Percentiles rank a stretch among this genome's conserved stretches.
Evolutionary conservation across 2,113 vertebrate species (phyloP).

Genomic region (Phylloscopus whistleri): DNA sequence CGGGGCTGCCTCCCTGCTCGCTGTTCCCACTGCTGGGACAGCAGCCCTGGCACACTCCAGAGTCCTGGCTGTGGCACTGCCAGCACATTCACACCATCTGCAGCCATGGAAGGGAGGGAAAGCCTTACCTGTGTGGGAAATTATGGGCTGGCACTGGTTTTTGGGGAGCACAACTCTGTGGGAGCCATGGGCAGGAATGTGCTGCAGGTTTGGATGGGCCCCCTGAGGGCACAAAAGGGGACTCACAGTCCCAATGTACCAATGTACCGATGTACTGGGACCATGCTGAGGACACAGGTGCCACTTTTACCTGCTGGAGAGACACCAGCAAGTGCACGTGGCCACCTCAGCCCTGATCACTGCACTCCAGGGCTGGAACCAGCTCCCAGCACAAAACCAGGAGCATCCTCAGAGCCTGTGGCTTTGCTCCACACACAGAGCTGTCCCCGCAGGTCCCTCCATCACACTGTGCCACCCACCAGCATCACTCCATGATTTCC

Average conservation of each 20-base stretch:
- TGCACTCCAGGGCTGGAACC: not conserved
- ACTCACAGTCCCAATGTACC: no score
- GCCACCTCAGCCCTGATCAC: not conserved
- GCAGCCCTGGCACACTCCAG: rapidly evolving
- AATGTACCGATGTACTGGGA: rapidly evolving
- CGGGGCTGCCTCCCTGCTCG: rapidly evolving
- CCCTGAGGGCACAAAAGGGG: not conserved
- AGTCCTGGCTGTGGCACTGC: not conserved
- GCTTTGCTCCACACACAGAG: not conserved
- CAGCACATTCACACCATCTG: not conserved
- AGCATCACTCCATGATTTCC: no score
- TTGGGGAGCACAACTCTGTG: rapidly evolving
- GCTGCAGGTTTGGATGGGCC: rapidly evolving
- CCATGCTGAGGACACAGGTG: not conserved
- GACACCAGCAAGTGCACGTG: not conserved
- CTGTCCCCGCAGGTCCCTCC: not conserved
- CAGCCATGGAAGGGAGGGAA: not conserved
- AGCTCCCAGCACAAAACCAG: rapidly evolving
- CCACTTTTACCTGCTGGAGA: not conserved
- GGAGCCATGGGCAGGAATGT: not conserved
- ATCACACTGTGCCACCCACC: not conserved
- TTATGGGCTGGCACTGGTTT: not conserved
- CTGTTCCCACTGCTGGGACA: not conserved
- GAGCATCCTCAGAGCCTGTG: not conserved
- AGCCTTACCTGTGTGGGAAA: not conserved